phyloP scores from a whole-genome alignment of 2,888 invertebrate species.

The Sinodicranocentrus sp. region DNA sequence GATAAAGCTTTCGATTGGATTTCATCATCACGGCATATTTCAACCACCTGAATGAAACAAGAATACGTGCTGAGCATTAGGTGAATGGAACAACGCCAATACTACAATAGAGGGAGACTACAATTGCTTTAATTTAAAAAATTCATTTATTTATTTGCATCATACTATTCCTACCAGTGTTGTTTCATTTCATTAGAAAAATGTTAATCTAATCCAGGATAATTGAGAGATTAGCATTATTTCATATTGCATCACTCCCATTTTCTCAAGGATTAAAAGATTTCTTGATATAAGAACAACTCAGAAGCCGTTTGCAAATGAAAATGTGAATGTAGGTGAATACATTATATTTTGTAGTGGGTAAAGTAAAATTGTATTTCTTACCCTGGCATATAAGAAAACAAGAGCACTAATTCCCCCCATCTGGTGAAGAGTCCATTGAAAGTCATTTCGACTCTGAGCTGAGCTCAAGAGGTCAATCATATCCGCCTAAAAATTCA shows the following conservation, averaged over 20 bases:
- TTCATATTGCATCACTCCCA: background rate
- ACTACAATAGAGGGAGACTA: no score
- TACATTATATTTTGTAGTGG: no score
- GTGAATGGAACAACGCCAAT: no score
- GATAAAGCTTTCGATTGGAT: conserved; percentile 74
- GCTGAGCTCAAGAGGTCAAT: conserved; percentile 69
- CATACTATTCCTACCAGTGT: no score
- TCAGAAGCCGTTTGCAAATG: no score
- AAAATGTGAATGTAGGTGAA: no score
- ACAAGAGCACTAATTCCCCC: conserved; percentile 75
- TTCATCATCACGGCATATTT: conserved; percentile 74
- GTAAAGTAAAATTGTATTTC: background rate
- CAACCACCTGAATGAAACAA: conserved; percentile 74
- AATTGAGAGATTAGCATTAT: background rate
- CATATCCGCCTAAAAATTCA: conserved; percentile 67
- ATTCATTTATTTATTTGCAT: no score
- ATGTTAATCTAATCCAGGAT: no score
- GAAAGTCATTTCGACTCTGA: conserved; percentile 75
- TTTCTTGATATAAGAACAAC: no score
- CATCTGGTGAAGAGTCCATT: conserved; percentile 76
- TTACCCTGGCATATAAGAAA: conserved; percentile 75
- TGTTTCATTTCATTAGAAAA: background rate
- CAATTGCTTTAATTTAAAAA: no score
- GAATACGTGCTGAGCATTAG: no score
- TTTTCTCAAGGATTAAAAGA: no score